phyloP scores from a whole-genome alignment of 1,140 invertebrate genomes.

The Sycophaga agraensis region DNA sequence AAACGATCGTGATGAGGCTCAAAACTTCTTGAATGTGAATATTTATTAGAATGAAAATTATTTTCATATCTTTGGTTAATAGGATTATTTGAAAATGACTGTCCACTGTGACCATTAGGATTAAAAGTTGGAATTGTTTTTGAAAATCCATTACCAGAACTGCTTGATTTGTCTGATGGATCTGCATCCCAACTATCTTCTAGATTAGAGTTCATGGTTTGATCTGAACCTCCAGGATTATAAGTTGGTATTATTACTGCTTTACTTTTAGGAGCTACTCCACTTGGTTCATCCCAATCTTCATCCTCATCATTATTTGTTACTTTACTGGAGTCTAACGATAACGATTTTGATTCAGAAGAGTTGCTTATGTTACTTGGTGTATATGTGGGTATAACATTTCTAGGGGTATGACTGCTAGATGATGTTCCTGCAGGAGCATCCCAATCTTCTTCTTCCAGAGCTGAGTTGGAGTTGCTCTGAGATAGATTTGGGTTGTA shows the following conservation, averaged over 20 bases:
- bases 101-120: neutral
- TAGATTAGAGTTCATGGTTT: too few relatives aligned
- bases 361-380: slow-evolving; percentile 1
- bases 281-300: slow-evolving; percentile 10
- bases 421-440: neutral
- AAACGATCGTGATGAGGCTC: slow-evolving; percentile 10
- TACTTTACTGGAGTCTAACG: neutral
- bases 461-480: neutral
- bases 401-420: neutral
- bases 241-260: neutral
- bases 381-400: slow-evolving; percentile 3
- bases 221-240: neutral
- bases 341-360: neutral
- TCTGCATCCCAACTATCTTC: slow-evolving; percentile 22
- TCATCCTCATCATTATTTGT: neutral
- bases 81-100: slow-evolving; percentile 5
- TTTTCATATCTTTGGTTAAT: slow-evolving; percentile 24
- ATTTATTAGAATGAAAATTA: slow-evolving; percentile 19
- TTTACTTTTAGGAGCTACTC: neutral
- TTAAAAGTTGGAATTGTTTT: neutral
- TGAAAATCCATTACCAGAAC: neutral
- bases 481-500: neutral
- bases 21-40: slow-evolving; percentile 6
- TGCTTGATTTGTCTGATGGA: slow-evolving; percentile 4
- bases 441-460: slow-evolving; percentile 11